Evolutionary conservation across 1,140 invertebrate genomes (phyloP).

Genomic region (Geopemphigus sp.): DNA sequence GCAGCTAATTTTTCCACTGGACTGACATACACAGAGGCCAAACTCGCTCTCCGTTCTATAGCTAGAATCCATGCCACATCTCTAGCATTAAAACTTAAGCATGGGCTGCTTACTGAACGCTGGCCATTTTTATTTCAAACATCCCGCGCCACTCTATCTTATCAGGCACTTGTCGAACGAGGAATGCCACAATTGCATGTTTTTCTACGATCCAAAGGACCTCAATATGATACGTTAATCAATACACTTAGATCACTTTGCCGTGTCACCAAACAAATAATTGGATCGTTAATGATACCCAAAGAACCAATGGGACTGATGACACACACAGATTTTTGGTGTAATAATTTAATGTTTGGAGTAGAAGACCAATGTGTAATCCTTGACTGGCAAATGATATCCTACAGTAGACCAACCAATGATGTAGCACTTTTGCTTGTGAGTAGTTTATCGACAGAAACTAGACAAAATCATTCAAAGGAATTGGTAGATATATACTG

Average conservation of each 20-base stretch:
- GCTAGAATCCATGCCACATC: constrained; percentile 71
- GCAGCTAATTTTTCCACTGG: constrained; percentile 67
- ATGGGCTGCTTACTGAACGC: constrained; percentile 61
- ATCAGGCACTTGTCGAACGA: constrained; percentile 71
- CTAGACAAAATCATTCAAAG: constrained; percentile 64
- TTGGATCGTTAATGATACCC: constrained; percentile 65
- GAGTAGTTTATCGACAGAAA: constrained; percentile 71
- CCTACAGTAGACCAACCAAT: constrained; percentile 72
- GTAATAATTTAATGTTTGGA: constrained; percentile 74
- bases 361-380: constrained; percentile 63
- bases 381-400: constrained; percentile 82
- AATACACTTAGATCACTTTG: constrained; percentile 59
- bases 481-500: constrained; percentile 69
- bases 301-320: constrained; percentile 68
- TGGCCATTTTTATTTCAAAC: constrained; percentile 75
- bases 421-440: constrained; percentile 74
- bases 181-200: constrained; percentile 70
- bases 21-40: constrained; percentile 64
- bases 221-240: constrained; percentile 60
- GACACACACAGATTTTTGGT: constrained; percentile 81
- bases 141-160: constrained; percentile 70
- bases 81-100: constrained; percentile 65
- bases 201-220: constrained; percentile 67
- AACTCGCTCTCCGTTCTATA: constrained; percentile 67
- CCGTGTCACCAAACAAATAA: constrained; percentile 63